Conservation (phyloP, 1,140 invertebrate species). For the Homalodisca vitripennis region DNA sequence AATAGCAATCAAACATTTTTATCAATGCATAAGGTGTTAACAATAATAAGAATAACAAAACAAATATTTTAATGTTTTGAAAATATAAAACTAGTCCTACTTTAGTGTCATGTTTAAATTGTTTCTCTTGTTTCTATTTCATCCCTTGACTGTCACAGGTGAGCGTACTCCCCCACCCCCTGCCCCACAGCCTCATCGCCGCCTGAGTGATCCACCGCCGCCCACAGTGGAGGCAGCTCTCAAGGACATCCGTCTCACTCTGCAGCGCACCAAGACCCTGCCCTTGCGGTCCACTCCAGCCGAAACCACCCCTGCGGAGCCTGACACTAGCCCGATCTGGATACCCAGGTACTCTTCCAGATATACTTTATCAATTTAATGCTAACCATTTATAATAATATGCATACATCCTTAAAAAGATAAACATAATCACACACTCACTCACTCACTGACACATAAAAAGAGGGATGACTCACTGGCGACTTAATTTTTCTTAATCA, state of each 20-base stretch:
- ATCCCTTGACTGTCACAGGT: constrained; percentile 31
- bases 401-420: no score
- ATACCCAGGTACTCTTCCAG: constrained; percentile 51
- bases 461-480: no score
- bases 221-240: constrained; percentile 69
- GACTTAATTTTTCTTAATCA: no score
- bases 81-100: not conserved
- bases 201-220: constrained; percentile 47
- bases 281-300: constrained; percentile 53
- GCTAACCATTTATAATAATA: no score
- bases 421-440: no score
- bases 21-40: no score
- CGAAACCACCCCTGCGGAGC: constrained; percentile 52
- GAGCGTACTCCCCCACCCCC: constrained; percentile 61
- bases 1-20: no score
- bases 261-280: constrained; percentile 71
- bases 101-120: no score
- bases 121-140: no score
- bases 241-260: constrained; percentile 74
- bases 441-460: no score
- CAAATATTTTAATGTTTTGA: not conserved
- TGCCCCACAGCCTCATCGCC: constrained; percentile 61
- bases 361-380: no score
- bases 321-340: constrained; percentile 61
- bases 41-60: constrained; percentile 1